Conservation (phyloP, 1,140 invertebrate species). For the Ruditapes philippinarum region DNA sequence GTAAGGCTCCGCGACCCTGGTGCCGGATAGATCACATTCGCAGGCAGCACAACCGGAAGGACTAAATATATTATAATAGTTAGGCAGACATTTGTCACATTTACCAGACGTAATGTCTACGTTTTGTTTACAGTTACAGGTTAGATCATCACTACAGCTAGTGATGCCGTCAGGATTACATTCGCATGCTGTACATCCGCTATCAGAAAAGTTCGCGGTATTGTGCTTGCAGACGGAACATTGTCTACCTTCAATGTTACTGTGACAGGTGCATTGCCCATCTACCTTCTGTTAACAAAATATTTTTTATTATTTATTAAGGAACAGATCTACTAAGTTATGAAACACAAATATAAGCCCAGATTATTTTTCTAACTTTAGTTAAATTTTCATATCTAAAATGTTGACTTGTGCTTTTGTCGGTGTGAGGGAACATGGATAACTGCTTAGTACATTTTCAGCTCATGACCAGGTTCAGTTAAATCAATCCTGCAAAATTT, state of each 20-base stretch:
- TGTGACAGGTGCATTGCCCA: neutral
- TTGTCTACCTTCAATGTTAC: neutral
- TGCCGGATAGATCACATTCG: neutral
- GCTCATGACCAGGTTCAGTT: too few relatives aligned
- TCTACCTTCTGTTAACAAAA: too few relatives aligned
- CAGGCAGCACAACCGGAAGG: neutral
- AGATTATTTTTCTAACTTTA: too few relatives aligned
- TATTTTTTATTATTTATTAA: too few relatives aligned
- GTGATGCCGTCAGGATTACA: conserved; percentile 6
- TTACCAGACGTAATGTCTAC: neutral
- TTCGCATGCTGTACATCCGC: neutral
- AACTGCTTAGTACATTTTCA: too few relatives aligned
- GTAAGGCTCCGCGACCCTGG: neutral
- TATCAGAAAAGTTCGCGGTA: neutral
- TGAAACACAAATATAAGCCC: too few relatives aligned
- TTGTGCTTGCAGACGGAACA: neutral
- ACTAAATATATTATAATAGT: neutral
- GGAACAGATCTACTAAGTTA: too few relatives aligned
- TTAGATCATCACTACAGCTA: neutral
- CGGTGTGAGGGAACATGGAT: too few relatives aligned
- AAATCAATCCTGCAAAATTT: too few relatives aligned
- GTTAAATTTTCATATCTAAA: too few relatives aligned
- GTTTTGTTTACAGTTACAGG: conserved; percentile 29
- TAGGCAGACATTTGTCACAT: neutral
- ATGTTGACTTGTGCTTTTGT: too few relatives aligned